Evolutionary conservation across 2,797 vertebrate species (phyloP).

Genomic region (Netta rufina): DNA sequence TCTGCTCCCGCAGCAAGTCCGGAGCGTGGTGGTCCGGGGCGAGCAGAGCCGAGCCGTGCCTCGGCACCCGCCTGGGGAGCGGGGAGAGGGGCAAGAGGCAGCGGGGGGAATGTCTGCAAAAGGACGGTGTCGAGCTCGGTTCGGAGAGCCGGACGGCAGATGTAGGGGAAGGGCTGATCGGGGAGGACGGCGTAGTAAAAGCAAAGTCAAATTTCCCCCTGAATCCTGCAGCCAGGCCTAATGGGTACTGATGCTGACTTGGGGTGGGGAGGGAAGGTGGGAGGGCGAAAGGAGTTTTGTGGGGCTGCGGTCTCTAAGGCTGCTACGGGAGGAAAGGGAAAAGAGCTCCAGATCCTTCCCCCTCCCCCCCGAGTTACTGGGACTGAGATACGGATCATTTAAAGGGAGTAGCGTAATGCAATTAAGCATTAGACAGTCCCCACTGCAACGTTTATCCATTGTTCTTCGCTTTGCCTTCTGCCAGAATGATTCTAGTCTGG

Average conservation of each 20-base stretch:
- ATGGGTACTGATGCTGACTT: not conserved
- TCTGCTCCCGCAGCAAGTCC: not conserved
- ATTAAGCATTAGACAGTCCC: not conserved
- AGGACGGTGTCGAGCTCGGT: not conserved
- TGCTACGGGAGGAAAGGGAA: not conserved
- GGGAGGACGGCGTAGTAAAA: not conserved
- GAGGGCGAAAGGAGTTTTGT: not conserved
- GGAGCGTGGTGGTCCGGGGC: not conserved
- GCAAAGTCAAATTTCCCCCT: slow-evolving; percentile 1
- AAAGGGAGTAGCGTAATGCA: slow-evolving; percentile 1
- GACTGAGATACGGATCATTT: not conserved
- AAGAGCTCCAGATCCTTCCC: not conserved
- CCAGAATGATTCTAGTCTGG: not conserved
- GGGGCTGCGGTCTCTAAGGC: not conserved
- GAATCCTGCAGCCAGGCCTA: not conserved
- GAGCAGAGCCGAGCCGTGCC: not conserved
- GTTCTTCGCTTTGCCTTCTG: slow-evolving; percentile 18
- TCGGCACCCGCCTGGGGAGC: too few relatives aligned
- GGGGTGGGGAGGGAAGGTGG: not conserved
- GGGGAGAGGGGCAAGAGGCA: not conserved
- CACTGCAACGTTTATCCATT: slow-evolving; percentile 26
- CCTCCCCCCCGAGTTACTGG: not conserved
- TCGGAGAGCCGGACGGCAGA: not conserved
- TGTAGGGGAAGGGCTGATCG: not conserved
- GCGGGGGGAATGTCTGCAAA: not conserved